Evolutionary conservation across 2,113 vertebrate species (phyloP).

Genomic region (Myiozetetes cayanensis): DNA sequence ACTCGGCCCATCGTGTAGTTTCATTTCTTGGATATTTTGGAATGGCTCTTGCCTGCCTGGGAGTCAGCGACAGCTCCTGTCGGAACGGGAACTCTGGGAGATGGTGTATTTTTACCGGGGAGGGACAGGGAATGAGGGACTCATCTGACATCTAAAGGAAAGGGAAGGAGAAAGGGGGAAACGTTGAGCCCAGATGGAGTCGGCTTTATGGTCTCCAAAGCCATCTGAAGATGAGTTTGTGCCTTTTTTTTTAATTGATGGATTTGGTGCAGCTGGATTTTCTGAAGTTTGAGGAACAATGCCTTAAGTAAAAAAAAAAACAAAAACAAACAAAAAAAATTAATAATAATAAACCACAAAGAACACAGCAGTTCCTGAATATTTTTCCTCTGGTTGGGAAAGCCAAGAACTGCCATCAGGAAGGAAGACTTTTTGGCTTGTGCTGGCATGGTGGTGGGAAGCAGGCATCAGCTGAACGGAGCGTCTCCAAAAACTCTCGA

Average conservation of each 20-base stretch:
- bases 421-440: slow-evolving; percentile 60
- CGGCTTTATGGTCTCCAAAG: slow-evolving; percentile 70
- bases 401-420: slow-evolving; percentile 54
- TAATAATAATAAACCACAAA: not conserved
- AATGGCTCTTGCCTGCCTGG: slow-evolving; percentile 63
- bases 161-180: slow-evolving; percentile 39
- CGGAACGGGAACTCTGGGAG: not conserved
- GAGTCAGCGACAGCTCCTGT: slow-evolving; percentile 31
- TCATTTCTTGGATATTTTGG: slow-evolving; percentile 63
- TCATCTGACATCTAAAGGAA: slow-evolving; percentile 24
- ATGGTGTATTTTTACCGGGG: slow-evolving; percentile 36
- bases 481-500: slow-evolving; percentile 57
- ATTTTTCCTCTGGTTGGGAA: slow-evolving; percentile 43
- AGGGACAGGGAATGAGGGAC: slow-evolving; percentile 45
- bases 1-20: slow-evolving; percentile 74
- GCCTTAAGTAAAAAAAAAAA: slow-evolving; percentile 75
- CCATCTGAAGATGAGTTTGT: slow-evolving; percentile 82
- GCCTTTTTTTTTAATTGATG: slow-evolving; percentile 82
- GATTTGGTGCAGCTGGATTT: slow-evolving; percentile 77
- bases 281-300: slow-evolving; percentile 79
- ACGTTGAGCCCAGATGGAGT: slow-evolving; percentile 57
- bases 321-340: not conserved
- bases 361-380: slow-evolving; percentile 51
- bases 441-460: slow-evolving; percentile 62
- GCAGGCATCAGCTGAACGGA: slow-evolving; percentile 61